Percentiles rank a stretch among this genome's conserved stretches.
These are phyloP conservation scores for Ammodytes dubius DNA, from an alignment of 2,113 vertebrate genomes.

Conservation along the genomic window DNA sequence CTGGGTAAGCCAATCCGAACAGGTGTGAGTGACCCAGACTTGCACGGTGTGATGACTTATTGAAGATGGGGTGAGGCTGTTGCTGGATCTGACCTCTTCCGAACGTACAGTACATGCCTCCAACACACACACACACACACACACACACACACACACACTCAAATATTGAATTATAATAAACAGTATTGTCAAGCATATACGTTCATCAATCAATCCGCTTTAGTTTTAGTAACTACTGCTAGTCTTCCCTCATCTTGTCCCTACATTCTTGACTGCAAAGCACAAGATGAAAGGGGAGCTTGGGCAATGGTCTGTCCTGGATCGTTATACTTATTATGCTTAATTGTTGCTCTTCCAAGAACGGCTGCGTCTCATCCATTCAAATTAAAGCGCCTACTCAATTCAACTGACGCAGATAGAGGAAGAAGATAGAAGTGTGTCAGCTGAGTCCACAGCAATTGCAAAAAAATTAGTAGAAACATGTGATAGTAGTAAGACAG, in stretches of 20 bases:
- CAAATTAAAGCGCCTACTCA: conserved; percentile 42
- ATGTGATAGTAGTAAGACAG: conserved; percentile 21
- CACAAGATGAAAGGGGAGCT: too few relatives aligned
- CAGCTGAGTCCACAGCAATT: conserved; percentile 12
- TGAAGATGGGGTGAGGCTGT: conserved; percentile 53
- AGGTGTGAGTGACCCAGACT: conserved; percentile 56
- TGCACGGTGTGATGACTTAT: conserved; percentile 49
- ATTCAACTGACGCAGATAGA: conserved; percentile 28
- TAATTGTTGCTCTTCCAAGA: conserved; percentile 32
- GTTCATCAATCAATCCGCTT: not conserved
- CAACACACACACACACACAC: conserved; percentile 27
- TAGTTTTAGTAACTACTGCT: too few relatives aligned
- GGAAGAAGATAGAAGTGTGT: conserved; percentile 2
- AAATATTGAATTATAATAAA: not conserved
- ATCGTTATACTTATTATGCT: too few relatives aligned
- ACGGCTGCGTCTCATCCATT: conserved; percentile 19
- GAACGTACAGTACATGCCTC: conserved; percentile 54
- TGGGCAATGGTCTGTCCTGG: too few relatives aligned
- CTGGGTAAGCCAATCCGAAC: conserved; percentile 46
- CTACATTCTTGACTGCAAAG: too few relatives aligned
- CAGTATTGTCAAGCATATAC: too few relatives aligned
- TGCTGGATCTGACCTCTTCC: conserved; percentile 59
- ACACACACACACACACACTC: conserved; percentile 18
- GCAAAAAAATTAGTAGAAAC: not conserved
- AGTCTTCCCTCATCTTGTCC: too few relatives aligned